Conservation (phyloP, 2,113 vertebrate genomes). For the Grantiella picta region DNA sequence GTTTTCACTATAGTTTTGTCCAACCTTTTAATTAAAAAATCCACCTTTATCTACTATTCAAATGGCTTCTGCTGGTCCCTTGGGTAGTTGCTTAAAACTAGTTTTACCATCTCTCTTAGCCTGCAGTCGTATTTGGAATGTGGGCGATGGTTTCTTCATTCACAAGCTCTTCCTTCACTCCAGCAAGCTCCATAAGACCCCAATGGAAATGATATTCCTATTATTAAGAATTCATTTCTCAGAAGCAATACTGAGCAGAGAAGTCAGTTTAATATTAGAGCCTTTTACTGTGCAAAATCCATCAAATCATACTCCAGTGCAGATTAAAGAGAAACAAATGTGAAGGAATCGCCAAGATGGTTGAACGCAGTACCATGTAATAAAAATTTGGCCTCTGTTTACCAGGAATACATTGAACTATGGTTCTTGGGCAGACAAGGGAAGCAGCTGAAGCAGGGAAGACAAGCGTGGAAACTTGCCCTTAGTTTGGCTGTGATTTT, state of each 20-base stretch:
- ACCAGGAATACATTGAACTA: neutral
- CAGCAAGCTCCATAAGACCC: neutral
- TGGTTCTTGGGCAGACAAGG: neutral
- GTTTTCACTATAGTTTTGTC: slow-evolving; percentile 20
- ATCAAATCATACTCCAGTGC: neutral
- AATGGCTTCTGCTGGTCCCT: slow-evolving; percentile 6
- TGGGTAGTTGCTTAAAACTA: neutral
- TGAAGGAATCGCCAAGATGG: neutral
- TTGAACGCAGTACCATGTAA: neutral
- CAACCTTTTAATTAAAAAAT: slow-evolving; percentile 53
- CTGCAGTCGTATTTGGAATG: neutral
- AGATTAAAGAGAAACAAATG: slow-evolving; percentile 4
- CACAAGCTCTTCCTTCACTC: neutral
- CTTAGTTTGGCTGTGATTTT: neutral
- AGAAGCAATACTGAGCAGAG: neutral
- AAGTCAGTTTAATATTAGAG: slow-evolving; percentile 3
- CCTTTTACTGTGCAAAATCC: neutral
- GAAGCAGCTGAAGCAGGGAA: neutral
- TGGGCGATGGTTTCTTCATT: slow-evolving; percentile 30
- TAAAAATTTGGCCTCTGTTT: neutral
- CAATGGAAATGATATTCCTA: neutral
- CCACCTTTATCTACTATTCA: neutral
- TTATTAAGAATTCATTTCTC: slow-evolving; percentile 40
- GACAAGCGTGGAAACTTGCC: slow-evolving; percentile 15
- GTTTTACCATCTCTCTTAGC: neutral